Percentiles rank a stretch among this genome's conserved stretches.
Conservation (phyloP, 1,140 invertebrate genomes). For the Zaprionus capensis region DNA sequence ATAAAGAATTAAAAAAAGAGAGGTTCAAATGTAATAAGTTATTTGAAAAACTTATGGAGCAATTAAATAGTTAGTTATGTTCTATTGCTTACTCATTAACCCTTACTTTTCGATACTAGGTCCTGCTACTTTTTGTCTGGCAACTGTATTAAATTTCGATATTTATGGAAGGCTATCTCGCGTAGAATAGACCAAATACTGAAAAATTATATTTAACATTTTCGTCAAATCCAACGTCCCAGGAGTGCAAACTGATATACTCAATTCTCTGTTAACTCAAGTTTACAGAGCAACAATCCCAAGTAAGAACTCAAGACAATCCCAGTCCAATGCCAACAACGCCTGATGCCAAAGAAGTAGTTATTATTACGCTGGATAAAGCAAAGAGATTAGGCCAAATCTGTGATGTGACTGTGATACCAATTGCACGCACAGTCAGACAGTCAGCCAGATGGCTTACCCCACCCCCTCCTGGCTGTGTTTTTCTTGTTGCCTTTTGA, state of each 20-base stretch:
- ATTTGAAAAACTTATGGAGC: too few relatives aligned
- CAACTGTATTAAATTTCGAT: too few relatives aligned
- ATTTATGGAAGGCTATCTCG: too few relatives aligned
- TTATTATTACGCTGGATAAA: constrained; percentile 75
- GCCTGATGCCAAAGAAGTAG: constrained; percentile 51
- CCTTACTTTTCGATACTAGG: too few relatives aligned
- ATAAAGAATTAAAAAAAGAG: too few relatives aligned
- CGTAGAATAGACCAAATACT: too few relatives aligned
- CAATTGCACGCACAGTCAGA: neutral
- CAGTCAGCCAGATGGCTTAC: neutral
- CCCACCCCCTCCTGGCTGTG: neutral
- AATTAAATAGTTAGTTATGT: too few relatives aligned
- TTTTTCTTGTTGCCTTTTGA: neutral
- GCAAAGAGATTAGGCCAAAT: constrained; percentile 69
- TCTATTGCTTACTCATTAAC: too few relatives aligned
- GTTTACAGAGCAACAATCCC: neutral
- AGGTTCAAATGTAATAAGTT: too few relatives aligned
- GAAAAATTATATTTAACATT: too few relatives aligned
- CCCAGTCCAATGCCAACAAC: constrained; percentile 4
- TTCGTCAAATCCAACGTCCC: too few relatives aligned
- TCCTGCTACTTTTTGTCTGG: too few relatives aligned
- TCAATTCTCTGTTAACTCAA: neutral
- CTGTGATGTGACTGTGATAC: constrained; percentile 47
- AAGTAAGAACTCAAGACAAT: neutral
- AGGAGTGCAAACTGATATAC: neutral